Evolutionary conservation across 2,888 invertebrate genomes (phyloP), one percentile per base, ranked within the genome.

Genomic region (Oscheius onirici): DNA sequence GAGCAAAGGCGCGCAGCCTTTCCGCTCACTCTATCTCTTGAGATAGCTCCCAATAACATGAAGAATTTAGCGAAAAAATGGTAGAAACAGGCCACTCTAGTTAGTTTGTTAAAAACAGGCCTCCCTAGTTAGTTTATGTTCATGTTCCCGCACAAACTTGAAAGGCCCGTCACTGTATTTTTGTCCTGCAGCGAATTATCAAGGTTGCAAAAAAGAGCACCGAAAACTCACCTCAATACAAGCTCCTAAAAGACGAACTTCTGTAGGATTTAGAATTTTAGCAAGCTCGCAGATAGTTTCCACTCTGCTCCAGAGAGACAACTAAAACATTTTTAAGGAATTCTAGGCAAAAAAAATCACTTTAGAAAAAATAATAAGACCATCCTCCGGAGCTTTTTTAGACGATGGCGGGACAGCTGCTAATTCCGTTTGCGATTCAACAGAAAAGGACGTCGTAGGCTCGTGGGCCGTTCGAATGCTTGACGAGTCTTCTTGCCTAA

Each of bases 271-370:
- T 1, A 81, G 70, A 6, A 74, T 54, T 0, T 65, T 51, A 0
- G 78, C 58, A 41, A 81, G 10, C 63, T 81, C 81, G 26, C 79
- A 79, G 22, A 81, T 44, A 24, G 77, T 66, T 24, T 79, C 78
- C 41, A 81, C 71, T 20, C 71, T 69, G 51, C 77, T 68, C 77
- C 77, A 79, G 17, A 69, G 71, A 28, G 73, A 72, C 49, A 71
- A 72, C 79, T 79, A 68, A 13, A 75, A 57, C 11, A 2, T 6
- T 22, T 15, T 34, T 34, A 34, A 8, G 34, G n/a, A n/a, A n/a
- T n/a, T n/a, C 41, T 55, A 43, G 43, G 57, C 3, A 55, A 24
- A 63, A 40, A 26, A 46, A 41, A 13, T 71, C 66, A 54, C 63
- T 28, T 28, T 49, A 63, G 66, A 24, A 49, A 61, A 70, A 76